A percentile compares a stretch with the other conserved stretches of the same genome.
These are phyloP conservation scores for Capromys pilorides DNA, from an alignment of 2,797 vertebrate species.

Conservation along the genomic window DNA sequence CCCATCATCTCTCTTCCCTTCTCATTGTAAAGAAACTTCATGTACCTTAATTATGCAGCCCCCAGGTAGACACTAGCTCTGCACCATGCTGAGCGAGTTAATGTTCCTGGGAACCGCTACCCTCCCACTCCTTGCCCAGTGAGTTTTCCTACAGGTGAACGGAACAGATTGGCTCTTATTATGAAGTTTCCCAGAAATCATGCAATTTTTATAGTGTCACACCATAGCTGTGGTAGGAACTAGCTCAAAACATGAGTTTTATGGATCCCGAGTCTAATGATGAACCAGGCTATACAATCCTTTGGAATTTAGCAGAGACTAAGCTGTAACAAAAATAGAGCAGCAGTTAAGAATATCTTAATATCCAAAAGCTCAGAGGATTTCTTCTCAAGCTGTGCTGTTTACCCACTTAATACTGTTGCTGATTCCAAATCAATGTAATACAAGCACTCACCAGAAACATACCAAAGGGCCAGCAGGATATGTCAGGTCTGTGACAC, in stretches of 20 bases:
- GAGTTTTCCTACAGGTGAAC: conserved; percentile 49
- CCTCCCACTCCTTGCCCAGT: conserved; percentile 51
- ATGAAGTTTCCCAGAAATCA: not conserved
- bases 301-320: conserved; percentile 62
- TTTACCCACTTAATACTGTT: conserved; percentile 64
- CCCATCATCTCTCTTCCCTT: not conserved
- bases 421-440: conserved; percentile 72
- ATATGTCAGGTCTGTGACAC: conserved; percentile 44
- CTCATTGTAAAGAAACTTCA: not conserved
- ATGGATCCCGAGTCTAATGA: conserved; percentile 21
- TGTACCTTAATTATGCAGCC: conserved; percentile 60
- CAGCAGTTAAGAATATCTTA: conserved; percentile 71
- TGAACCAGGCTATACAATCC: conserved; percentile 21
- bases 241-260: not conserved
- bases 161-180: not conserved
- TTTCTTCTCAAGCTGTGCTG: conserved; percentile 68
- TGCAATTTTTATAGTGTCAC: not conserved
- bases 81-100: conserved; percentile 51
- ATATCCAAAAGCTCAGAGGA: conserved; percentile 51
- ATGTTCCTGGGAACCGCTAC: conserved; percentile 56
- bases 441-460: conserved; percentile 72
- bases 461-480: conserved; percentile 64
- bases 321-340: conserved; percentile 66
- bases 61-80: conserved; percentile 38
- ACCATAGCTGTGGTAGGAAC: not conserved